Percentiles rank a stretch among this genome's conserved stretches.
Evolutionary conservation across 1,140 invertebrate genomes (phyloP).

Genomic region (Myzus persicae): DNA sequence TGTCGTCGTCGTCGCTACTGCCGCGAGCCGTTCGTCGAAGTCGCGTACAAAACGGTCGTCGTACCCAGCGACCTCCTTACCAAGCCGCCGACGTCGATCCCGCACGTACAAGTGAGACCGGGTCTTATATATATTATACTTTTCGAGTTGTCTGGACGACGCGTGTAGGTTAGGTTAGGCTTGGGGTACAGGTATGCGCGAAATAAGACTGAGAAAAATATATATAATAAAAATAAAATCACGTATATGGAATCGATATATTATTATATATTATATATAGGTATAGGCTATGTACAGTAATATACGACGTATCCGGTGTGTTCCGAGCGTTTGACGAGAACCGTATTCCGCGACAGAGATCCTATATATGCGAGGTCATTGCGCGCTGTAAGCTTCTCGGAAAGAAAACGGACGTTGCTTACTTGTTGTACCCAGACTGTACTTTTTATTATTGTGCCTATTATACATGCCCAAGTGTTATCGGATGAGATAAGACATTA

Average conservation of each 20-base stretch:
- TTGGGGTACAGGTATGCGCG: neutral
- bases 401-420: neutral
- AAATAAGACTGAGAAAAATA: neutral
- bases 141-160: conserved; percentile 8
- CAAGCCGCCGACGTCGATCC: neutral
- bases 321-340: neutral
- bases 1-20: neutral
- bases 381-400: neutral
- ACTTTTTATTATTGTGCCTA: neutral
- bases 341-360: neutral
- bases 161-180: neutral
- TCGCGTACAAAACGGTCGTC: conserved; percentile 36
- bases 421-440: neutral
- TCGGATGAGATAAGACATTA: neutral
- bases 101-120: neutral
- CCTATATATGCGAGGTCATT: neutral
- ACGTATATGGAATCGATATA: conserved; percentile 34
- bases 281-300: neutral
- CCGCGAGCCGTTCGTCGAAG: neutral
- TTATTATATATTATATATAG: neutral
- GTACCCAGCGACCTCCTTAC: conserved; percentile 51
- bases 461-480: neutral
- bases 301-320: conserved; percentile 5
- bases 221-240: conserved; percentile 7
- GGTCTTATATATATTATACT: neutral